Evolutionary conservation across 2,797 vertebrate genomes (phyloP).

Genomic region (Hirundo rustica): DNA sequence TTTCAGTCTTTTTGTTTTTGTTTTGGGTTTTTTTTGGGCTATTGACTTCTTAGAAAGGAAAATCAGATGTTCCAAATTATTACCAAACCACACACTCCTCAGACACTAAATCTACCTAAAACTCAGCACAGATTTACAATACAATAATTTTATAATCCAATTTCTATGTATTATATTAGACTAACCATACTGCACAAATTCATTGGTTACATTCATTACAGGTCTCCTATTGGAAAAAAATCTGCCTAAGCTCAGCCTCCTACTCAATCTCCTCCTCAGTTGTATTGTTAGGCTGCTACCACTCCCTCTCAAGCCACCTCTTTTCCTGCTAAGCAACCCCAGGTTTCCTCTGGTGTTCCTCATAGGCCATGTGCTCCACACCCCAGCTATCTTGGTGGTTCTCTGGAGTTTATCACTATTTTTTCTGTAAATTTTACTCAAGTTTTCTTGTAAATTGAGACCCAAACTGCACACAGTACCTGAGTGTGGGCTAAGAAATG

Average conservation of each 20-base stretch:
- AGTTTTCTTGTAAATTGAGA: background rate
- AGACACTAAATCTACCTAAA: background rate
- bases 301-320: background rate
- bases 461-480: background rate
- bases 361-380: background rate
- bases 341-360: background rate
- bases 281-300: background rate
- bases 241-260: background rate
- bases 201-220: rapidly evolving
- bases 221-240: background rate
- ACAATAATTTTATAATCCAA: background rate
- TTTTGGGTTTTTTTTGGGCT: background rate
- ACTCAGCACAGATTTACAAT: background rate
- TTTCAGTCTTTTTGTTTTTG: background rate
- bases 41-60: background rate
- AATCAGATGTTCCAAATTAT: background rate
- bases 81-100: background rate
- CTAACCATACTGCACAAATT: background rate
- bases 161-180: background rate
- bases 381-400: background rate
- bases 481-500: background rate
- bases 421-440: background rate
- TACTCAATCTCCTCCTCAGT: background rate
- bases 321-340: background rate
- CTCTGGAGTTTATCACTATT: background rate